phyloP scores from a whole-genome alignment of 2,797 vertebrate species.

The Sebastolobus altivelis region DNA sequence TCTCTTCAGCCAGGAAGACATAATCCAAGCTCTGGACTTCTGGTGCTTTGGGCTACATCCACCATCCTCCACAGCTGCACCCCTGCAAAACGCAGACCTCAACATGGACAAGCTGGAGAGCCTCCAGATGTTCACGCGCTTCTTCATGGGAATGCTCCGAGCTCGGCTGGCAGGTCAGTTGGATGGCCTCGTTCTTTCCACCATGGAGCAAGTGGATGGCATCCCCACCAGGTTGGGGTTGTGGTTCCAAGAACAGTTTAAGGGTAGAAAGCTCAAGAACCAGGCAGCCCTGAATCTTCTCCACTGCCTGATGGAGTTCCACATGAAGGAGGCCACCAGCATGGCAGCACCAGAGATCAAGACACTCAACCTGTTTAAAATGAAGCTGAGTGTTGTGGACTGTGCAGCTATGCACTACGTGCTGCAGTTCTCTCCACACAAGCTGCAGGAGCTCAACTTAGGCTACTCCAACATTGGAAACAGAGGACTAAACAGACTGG shows the following conservation, averaged over 20 bases:
- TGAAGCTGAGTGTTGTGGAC: conserved; percentile 81
- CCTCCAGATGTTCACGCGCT: conserved; percentile 84
- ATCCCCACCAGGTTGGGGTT: conserved; percentile 57
- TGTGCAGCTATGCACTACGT: conserved; percentile 80
- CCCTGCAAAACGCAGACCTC: conserved; percentile 51
- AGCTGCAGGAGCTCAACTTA: conserved; percentile 78
- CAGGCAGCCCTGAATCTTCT: conserved; percentile 77
- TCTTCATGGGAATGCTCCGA: conserved; percentile 81
- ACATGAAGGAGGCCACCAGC: conserved; percentile 64
- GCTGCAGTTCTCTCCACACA: conserved; percentile 75
- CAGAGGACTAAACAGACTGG: conserved; percentile 71
- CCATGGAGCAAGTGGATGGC: conserved; percentile 18
- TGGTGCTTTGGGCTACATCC: conserved; percentile 77
- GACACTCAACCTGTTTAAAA: conserved; percentile 80
- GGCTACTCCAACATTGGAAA: conserved; percentile 84
- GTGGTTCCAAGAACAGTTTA: conserved; percentile 79
- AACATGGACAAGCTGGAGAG: conserved; percentile 63
- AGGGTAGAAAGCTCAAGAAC: conserved; percentile 63
- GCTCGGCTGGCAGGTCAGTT: conserved; percentile 69
- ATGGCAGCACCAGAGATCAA: conserved; percentile 73
- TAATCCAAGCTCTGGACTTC: conserved; percentile 76
- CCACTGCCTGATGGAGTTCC: conserved; percentile 82
- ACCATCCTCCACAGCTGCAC: conserved; percentile 42
- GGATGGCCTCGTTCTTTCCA: conserved; percentile 59
- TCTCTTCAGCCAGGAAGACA: conserved; percentile 61